phyloP scores from a whole-genome alignment of 2,888 invertebrate species.

The Argyra leucocephala region DNA sequence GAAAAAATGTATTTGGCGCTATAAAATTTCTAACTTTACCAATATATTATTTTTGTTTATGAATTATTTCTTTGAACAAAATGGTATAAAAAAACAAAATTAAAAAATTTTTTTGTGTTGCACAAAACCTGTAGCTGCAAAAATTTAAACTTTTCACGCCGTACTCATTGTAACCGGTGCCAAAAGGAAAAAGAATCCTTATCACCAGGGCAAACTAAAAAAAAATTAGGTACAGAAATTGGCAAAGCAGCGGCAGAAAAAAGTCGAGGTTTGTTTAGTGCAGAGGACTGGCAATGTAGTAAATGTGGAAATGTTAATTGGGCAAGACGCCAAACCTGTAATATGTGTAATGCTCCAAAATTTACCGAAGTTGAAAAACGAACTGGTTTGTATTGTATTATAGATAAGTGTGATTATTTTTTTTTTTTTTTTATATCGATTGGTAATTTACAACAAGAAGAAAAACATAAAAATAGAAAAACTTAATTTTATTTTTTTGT shows the following conservation, averaged over 20 bases:
- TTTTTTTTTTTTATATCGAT: background rate
- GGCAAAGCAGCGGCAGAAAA: conserved; percentile 98
- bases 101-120: background rate
- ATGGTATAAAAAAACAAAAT: background rate
- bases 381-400: conserved; percentile 45
- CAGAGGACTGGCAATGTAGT: conserved; percentile 99
- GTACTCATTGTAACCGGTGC: conserved; percentile 85
- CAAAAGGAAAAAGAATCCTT: conserved; percentile 28
- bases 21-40: conserved; percentile 4
- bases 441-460: background rate
- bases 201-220: conserved; percentile 40
- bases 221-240: conserved; percentile 89
- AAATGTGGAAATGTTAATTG: conserved; percentile 98
- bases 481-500: too few species aligned
- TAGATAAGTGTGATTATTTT: background rate
- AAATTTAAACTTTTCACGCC: conserved; percentile 89
- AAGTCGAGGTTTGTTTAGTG: conserved; percentile 70
- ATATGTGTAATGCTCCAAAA: conserved; percentile 97
- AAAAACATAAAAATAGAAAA: background rate
- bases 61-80: background rate
- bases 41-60: conserved; percentile 7
- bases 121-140: conserved; percentile 51
- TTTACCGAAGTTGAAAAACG: conserved; percentile 84
- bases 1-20: background rate
- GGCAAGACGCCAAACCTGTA: conserved; percentile 91